These are phyloP conservation scores for Azemiops feae DNA, from an alignment of 2,113 vertebrate genomes.

Conservation along the genomic window DNA sequence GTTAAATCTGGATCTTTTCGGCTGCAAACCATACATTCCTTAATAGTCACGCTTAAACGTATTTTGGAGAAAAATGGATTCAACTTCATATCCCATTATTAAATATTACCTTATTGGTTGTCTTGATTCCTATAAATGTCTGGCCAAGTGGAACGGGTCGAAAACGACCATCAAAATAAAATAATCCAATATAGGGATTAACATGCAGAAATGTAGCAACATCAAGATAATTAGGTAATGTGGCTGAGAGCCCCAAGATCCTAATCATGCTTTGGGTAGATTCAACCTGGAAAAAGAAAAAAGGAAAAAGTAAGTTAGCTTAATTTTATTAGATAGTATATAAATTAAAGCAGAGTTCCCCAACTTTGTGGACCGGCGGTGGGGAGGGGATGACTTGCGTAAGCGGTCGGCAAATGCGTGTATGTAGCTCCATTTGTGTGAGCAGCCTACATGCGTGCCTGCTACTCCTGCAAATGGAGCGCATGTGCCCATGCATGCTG, in stretches of 20 bases:
- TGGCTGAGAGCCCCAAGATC: constrained; percentile 95
- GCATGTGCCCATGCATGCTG: too few relatives aligned
- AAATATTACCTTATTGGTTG: constrained; percentile 84
- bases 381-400: too few relatives aligned
- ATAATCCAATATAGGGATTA: constrained; percentile 94
- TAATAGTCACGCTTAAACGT: neutral
- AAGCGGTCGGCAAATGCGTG: too few relatives aligned
- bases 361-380: too few relatives aligned
- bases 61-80: neutral
- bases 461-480: too few relatives aligned
- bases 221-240: constrained; percentile 95
- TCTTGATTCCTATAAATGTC: constrained; percentile 93
- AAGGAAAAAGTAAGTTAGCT: neutral
- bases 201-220: constrained; percentile 93
- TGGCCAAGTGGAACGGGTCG: constrained; percentile 94
- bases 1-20: neutral
- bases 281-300: constrained; percentile 81
- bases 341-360: neutral
- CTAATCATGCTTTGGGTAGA: constrained; percentile 98
- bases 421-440: too few relatives aligned
- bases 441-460: too few relatives aligned
- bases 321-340: constrained; percentile 5
- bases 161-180: constrained; percentile 95
- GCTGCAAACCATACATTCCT: neutral
- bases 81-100: neutral